Evolutionary conservation across 1,140 invertebrate genomes (phyloP).

Genomic region (Manduca sexta): DNA sequence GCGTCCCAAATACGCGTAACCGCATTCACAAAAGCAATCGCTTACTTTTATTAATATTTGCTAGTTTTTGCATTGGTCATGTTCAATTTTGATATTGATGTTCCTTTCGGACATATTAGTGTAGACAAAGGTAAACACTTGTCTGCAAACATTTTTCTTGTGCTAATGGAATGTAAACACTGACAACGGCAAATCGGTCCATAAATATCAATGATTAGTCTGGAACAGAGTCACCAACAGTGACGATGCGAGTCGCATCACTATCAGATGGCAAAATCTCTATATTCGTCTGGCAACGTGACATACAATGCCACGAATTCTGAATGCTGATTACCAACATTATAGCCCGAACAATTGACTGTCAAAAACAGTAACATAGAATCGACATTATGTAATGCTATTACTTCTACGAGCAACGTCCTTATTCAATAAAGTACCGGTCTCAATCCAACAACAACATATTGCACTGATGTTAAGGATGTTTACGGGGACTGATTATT

Average conservation of each 20-base stretch:
- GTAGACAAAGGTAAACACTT: conserved; percentile 12
- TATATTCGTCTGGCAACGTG: conserved; percentile 24
- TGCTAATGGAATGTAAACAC: conserved; percentile 35
- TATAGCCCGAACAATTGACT: conserved; percentile 27
- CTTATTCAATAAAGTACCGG: no score
- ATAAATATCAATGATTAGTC: conserved; percentile 25
- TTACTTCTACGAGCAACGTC: no score
- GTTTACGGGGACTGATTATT: no score
- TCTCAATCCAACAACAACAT: no score
- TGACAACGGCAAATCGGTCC: conserved; percentile 28
- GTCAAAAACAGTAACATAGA: conserved; percentile 7
- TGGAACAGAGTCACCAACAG: conserved; percentile 1
- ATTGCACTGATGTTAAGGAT: no score
- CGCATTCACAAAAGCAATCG: background rate
- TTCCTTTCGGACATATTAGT: background rate
- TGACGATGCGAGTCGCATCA: background rate
- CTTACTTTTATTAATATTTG: no score
- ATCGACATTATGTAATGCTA: no score
- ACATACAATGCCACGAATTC: conserved; percentile 7
- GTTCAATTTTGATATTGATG: no score
- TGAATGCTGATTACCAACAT: conserved; percentile 42
- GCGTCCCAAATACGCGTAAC: background rate
- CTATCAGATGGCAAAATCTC: conserved; percentile 1
- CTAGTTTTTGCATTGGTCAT: no score
- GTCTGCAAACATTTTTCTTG: conserved; percentile 20